phyloP scores from a whole-genome alignment of 2,797 vertebrate genomes.

The Urophycis tenuis region DNA sequence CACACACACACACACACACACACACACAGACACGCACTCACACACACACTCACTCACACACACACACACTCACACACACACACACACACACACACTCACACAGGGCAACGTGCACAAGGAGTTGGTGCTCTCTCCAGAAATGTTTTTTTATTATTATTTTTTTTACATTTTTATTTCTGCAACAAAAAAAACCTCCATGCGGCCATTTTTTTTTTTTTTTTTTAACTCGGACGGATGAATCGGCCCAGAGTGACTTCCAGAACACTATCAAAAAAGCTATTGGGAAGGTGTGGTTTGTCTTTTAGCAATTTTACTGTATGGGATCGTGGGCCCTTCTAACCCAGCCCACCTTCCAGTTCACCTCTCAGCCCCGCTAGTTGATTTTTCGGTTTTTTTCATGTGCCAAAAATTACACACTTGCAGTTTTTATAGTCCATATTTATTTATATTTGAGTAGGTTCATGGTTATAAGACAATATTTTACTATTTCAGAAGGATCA shows the following conservation, averaged over 20 bases:
- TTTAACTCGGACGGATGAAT: constrained; percentile 23
- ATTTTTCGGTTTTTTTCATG: constrained; percentile 54
- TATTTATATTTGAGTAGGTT: constrained; percentile 65
- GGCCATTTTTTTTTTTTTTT: constrained; percentile 19
- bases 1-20: constrained; percentile 27
- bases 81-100: background rate
- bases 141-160: constrained; percentile 1
- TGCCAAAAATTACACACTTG: constrained; percentile 63
- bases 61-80: constrained; percentile 22
- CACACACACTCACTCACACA: constrained; percentile 13
- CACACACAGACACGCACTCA: constrained; percentile 18
- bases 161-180: background rate
- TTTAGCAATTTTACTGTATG: constrained; percentile 48
- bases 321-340: constrained; percentile 44
- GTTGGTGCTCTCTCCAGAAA: constrained; percentile 46
- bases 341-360: constrained; percentile 37
- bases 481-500: constrained; percentile 47
- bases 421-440: constrained; percentile 67
- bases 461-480: constrained; percentile 56
- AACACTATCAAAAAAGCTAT: constrained; percentile 10
- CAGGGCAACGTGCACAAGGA: constrained; percentile 6
- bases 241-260: constrained; percentile 15
- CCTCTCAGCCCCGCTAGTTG: constrained; percentile 26
- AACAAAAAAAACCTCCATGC: constrained; percentile 11
- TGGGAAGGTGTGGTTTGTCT: constrained; percentile 26